Evolutionary conservation across 2,888 invertebrate species (phyloP), one percentile per base, ranked within the genome.

Genomic region (Fragum fragum): DNA sequence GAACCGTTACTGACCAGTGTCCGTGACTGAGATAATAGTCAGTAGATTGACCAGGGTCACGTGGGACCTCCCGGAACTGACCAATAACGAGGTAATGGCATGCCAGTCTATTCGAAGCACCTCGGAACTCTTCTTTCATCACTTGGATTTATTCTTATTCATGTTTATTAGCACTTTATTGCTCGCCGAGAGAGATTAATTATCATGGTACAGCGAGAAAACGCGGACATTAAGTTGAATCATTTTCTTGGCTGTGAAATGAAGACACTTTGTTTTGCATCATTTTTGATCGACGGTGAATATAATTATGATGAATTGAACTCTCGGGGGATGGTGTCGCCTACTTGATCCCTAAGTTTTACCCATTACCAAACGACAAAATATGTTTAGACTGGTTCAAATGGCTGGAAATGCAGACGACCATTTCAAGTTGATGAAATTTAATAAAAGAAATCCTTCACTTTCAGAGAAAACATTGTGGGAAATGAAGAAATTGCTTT

Each of bases 81-180:
- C 23, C n/a, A 36, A 42, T 66, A 66, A 66, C 66, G 66, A 66
- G 42, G 23, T 18, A 42, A 66, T 42, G 42, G 66, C 66, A 66
- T 66, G 42, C 66, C 32, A 18, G 26, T 23, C 28, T 26, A 42
- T 42, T 36, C 42, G 39, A 21, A 21, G 36, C 36, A 66, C 66
- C 18, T 23, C 23, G 32, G 39, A n/a, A 18, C 66, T 42, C 66
- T n/a, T 66, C 66, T 66, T 42, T 66, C 66, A 42, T 66, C 66
- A 66, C 66, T 66, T 66, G 36, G 66, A 66, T 66, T 66, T 66
- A 66, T 66, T 66, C 66, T 66, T 66, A 66, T 66, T 66, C 66
- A 66, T 66, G 66, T 66, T 66, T 66, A 66, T 66, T 42, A 42
- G 23, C 66, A 42, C 66, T 66, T 42, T 42, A 66, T 66, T 39